phyloP scores from a whole-genome alignment of 2,113 vertebrate genomes.

The Gymnocephalus cernua region DNA sequence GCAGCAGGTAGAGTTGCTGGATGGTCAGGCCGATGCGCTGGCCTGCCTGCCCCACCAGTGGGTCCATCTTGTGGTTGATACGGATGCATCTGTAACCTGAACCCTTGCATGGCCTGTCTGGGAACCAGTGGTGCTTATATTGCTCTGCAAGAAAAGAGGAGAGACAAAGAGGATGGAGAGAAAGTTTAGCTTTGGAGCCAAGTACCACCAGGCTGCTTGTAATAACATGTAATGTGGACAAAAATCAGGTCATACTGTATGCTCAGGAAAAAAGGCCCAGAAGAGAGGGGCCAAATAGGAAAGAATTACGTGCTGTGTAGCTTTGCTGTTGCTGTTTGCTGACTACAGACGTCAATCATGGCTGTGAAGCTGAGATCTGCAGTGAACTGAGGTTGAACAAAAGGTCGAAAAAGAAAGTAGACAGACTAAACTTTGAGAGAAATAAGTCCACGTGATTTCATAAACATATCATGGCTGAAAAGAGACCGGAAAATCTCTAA shows the following conservation, averaged over 20 bases:
- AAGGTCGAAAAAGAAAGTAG: slow-evolving; percentile 27
- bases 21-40: slow-evolving; percentile 97
- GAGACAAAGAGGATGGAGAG: background rate
- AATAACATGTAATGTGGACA: background rate
- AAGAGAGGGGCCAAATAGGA: background rate
- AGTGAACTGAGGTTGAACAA: slow-evolving; percentile 12
- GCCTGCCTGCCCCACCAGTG: slow-evolving; percentile 96
- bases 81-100: slow-evolving; percentile 99
- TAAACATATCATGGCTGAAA: background rate
- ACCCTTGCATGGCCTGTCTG: slow-evolving; percentile 97
- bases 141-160: slow-evolving; percentile 87
- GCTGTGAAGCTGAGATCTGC: background rate
- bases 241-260: background rate
- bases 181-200: slow-evolving; percentile 1
- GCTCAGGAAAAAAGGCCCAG: background rate
- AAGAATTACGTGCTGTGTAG: background rate
- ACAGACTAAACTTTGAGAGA: slow-evolving; percentile 25
- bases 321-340: background rate
- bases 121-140: slow-evolving; percentile 99
- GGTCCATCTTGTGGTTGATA: slow-evolving; percentile 99
- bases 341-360: background rate
- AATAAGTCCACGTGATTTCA: background rate
- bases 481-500: background rate
- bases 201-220: background rate
- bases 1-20: slow-evolving; percentile 97